Evolutionary conservation across 2,888 invertebrate genomes (phyloP).

Genomic region (Rhogogaster chlorosoma): DNA sequence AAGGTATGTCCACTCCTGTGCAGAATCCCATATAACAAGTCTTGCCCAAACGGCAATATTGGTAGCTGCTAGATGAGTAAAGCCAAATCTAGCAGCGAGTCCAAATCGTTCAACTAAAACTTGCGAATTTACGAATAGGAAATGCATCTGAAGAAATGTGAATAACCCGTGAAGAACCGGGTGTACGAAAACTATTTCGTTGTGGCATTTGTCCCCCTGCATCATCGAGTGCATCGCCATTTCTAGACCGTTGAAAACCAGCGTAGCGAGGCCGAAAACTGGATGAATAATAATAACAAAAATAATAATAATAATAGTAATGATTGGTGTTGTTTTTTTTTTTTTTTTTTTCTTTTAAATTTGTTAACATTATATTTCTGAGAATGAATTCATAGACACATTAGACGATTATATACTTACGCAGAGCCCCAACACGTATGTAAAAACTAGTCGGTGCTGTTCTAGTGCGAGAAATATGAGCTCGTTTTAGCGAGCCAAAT

Average conservation of each 20-base stretch:
- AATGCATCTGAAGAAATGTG: conserved; percentile 81
- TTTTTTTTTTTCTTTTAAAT: neutral
- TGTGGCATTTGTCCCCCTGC: conserved; percentile 77
- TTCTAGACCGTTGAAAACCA: conserved; percentile 80
- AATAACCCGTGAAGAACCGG: conserved; percentile 81
- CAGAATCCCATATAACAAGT: conserved; percentile 80
- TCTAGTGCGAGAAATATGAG: conserved; percentile 79
- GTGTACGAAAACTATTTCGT: conserved; percentile 79
- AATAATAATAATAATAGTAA: neutral
- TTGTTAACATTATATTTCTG: neutral
- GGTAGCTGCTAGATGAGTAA: conserved; percentile 80
- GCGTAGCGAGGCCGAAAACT: conserved; percentile 80
- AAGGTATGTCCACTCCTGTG: conserved; percentile 79
- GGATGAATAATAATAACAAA: conserved; percentile 45
- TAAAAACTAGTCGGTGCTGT: conserved; percentile 80
- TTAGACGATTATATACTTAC: conserved; percentile 69
- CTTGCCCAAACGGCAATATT: conserved; percentile 80
- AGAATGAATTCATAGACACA: neutral
- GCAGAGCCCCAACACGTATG: conserved; percentile 79
- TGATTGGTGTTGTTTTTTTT: neutral
- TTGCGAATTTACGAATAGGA: conserved; percentile 81
- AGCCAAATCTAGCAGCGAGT: conserved; percentile 79
- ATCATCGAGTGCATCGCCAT: conserved; percentile 81
- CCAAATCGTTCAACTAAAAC: conserved; percentile 79
- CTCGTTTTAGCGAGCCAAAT: conserved; percentile 79